Conservation (phyloP, 2,113 vertebrate species). For the Saccopteryx bilineata region DNA sequence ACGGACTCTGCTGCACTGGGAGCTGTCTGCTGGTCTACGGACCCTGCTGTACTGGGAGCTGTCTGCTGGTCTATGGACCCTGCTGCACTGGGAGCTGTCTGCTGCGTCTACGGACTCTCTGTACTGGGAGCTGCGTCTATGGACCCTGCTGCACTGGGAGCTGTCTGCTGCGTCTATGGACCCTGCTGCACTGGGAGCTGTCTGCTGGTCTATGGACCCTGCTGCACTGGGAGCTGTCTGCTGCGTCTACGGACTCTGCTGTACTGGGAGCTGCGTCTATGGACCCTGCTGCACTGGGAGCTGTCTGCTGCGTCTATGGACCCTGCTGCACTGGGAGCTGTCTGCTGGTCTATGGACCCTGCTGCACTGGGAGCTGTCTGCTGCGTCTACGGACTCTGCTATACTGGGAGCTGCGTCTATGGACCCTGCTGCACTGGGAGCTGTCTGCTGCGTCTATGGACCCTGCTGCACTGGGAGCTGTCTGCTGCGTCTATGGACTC, state of each 20-base stretch:
- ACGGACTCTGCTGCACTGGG: rapidly evolving
- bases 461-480: rapidly evolving
- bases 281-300: rapidly evolving
- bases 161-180: too few relatives aligned
- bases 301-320: too few relatives aligned
- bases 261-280: rapidly evolving
- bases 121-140: rapidly evolving
- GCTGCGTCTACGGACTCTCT: too few relatives aligned
- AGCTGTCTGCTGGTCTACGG: too few relatives aligned
- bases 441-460: too few relatives aligned
- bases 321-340: rapidly evolving
- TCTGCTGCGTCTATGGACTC: too few relatives aligned
- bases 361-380: rapidly evolving
- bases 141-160: rapidly evolving
- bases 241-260: too few relatives aligned
- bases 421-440: rapidly evolving
- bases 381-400: too few relatives aligned
- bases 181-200: rapidly evolving
- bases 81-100: rapidly evolving
- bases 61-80: too few relatives aligned
- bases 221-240: rapidly evolving
- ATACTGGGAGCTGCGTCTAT: rapidly evolving
- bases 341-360: too few relatives aligned
- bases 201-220: too few relatives aligned
- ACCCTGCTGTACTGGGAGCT: rapidly evolving